Evolutionary conservation across 2,888 invertebrate genomes (phyloP).

Genomic region (Hemistola chrysoprasaria): DNA sequence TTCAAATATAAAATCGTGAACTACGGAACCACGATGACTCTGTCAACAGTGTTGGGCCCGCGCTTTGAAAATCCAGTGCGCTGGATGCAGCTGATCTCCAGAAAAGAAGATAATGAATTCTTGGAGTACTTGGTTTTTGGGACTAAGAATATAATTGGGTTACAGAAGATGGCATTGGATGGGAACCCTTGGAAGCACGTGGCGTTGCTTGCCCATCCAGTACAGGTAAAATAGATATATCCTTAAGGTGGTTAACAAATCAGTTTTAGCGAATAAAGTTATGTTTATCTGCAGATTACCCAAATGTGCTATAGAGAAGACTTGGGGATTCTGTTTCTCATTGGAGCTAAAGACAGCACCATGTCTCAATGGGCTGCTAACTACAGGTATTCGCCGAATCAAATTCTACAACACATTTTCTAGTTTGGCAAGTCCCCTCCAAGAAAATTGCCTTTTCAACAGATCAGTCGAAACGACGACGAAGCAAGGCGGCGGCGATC

Average conservation of each 20-base stretch:
- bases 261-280: too few species aligned
- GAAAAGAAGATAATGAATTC: conserved; percentile 36
- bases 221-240: conserved; percentile 77
- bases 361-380: conserved; percentile 64
- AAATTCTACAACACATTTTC: not conserved
- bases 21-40: conserved; percentile 83
- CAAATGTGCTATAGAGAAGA: conserved; percentile 61
- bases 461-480: conserved; percentile 78
- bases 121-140: conserved; percentile 83
- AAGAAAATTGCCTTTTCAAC: conserved; percentile 11
- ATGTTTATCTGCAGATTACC: conserved; percentile 38
- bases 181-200: conserved; percentile 88
- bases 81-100: conserved; percentile 61
- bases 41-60: conserved; percentile 86
- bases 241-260: too few species aligned
- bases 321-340: conserved; percentile 55
- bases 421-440: too few species aligned
- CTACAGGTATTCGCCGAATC: conserved; percentile 48
- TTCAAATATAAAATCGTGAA: conserved; percentile 87
- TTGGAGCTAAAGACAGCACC: conserved; percentile 60
- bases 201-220: conserved; percentile 85
- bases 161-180: conserved; percentile 86
- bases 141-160: conserved; percentile 84
- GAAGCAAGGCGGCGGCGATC: conserved; percentile 76
- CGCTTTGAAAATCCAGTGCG: conserved; percentile 84